Conservation (phyloP, 2,888 invertebrate species). For the Fragum sueziense region DNA sequence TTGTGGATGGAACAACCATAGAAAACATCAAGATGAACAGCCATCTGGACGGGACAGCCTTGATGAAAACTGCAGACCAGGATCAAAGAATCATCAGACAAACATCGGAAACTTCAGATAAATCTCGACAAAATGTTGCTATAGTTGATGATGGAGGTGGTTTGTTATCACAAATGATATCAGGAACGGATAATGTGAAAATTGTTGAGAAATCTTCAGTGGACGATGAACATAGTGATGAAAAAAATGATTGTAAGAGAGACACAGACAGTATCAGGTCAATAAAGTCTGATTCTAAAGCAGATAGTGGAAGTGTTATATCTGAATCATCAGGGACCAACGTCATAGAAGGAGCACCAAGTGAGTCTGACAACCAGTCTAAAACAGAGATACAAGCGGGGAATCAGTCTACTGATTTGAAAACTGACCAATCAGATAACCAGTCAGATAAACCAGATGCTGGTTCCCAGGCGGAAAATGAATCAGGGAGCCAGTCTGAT, state of each 20-base stretch:
- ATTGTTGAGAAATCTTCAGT: slow-evolving; percentile 11
- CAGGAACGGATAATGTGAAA: slow-evolving; percentile 35
- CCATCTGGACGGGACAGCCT: slow-evolving; percentile 18
- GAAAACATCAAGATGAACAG: slow-evolving; percentile 51
- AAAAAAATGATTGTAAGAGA: slow-evolving; percentile 8
- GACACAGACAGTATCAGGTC: slow-evolving; percentile 13
- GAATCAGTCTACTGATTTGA: slow-evolving; percentile 10
- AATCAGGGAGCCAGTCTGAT: background rate
- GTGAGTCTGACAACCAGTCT: slow-evolving; percentile 9
- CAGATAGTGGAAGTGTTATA: background rate
- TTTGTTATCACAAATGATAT: slow-evolving; percentile 60
- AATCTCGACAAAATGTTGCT: slow-evolving; percentile 24
- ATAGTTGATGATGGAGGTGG: slow-evolving; percentile 46
- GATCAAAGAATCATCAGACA: slow-evolving; percentile 24
- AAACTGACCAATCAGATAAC: background rate
- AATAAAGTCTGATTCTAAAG: slow-evolving; percentile 1
- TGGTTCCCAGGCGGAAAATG: background rate
- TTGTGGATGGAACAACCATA: slow-evolving; percentile 60
- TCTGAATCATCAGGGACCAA: slow-evolving; percentile 6
- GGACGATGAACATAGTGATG: slow-evolving; percentile 1
- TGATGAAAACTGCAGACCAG: slow-evolving; percentile 40
- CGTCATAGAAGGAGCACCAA: background rate
- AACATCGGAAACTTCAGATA: slow-evolving; percentile 20
- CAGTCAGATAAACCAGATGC: background rate
- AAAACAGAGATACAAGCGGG: slow-evolving; percentile 13